These are phyloP conservation scores for Enteromius paludinosus DNA, from an alignment of 2,797 vertebrate species.

Conservation along the genomic window DNA sequence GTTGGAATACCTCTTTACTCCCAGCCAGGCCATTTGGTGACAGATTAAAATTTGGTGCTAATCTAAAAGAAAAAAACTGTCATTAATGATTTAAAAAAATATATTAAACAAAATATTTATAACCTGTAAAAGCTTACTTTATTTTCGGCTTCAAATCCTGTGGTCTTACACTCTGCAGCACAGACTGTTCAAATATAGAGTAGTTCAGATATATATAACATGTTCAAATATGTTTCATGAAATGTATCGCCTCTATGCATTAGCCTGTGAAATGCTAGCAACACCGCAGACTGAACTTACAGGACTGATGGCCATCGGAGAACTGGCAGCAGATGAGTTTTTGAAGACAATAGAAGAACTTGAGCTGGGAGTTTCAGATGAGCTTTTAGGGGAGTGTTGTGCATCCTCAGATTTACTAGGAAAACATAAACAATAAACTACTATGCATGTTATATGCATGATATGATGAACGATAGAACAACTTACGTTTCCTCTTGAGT, in stretches of 20 bases:
- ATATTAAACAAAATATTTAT: neutral
- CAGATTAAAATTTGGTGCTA: conserved; percentile 72
- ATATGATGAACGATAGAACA: neutral
- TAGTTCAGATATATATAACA: neutral
- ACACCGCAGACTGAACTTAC: conserved; percentile 23
- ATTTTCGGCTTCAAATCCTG: conserved; percentile 66
- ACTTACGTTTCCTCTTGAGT: conserved; percentile 58
- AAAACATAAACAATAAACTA: conserved; percentile 1
- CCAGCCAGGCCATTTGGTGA: accelerated
- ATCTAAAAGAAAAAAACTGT: conserved; percentile 60
- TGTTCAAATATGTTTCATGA: neutral
- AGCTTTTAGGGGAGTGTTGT: neutral
- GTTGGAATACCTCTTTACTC: conserved; percentile 67
- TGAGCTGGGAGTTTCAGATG: neutral
- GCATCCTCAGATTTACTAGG: conserved; percentile 52
- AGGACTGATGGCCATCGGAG: conserved; percentile 13
- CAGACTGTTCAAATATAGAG: neutral
- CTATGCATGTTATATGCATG: neutral
- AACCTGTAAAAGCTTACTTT: conserved; percentile 63
- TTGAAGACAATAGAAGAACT: conserved; percentile 51
- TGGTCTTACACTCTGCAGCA: conserved; percentile 47
- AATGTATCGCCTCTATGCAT: neutral
- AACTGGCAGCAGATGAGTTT: conserved; percentile 10
- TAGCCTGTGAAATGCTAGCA: neutral
- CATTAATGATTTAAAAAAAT: neutral